Conservation (phyloP, 2,888 invertebrate species). For the Nomada ferruginata region DNA sequence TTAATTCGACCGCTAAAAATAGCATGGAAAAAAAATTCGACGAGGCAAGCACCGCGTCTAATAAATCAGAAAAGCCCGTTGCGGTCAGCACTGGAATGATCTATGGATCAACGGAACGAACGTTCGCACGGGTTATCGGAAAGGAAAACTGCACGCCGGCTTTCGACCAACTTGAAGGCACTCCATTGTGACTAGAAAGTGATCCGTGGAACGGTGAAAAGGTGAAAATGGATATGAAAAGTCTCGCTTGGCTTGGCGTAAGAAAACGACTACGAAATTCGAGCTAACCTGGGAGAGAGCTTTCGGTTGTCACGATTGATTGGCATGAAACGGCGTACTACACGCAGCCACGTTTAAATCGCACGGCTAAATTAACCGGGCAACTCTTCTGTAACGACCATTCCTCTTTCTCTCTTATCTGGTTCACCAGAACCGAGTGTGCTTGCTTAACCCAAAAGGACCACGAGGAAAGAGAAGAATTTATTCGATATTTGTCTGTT, state of each 20-base stretch:
- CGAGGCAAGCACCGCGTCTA: too few relatives aligned
- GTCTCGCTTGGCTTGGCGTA: conserved; percentile 51
- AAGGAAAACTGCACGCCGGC: conserved; percentile 22
- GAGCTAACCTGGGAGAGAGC: conserved; percentile 38
- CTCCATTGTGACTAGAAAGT: conserved; percentile 67
- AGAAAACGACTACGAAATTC: conserved; percentile 60
- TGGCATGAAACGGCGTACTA: conserved; percentile 11
- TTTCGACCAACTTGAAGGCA: conserved; percentile 2
- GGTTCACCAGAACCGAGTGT: neutral
- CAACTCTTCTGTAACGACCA: conserved; percentile 26
- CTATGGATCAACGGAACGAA: conserved; percentile 3
- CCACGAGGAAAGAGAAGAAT: neutral
- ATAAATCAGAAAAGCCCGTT: neutral
- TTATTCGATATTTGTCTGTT: neutral
- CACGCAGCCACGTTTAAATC: conserved; percentile 15
- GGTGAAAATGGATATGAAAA: conserved; percentile 65
- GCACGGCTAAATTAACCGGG: conserved; percentile 21
- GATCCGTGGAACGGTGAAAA: conserved; percentile 63
- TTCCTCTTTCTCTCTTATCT: conserved; percentile 4
- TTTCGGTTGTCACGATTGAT: conserved; percentile 58
- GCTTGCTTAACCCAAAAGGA: conserved; percentile 7
- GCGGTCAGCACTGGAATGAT: conserved; percentile 11
- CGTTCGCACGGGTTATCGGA: conserved; percentile 21
- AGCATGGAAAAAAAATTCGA: neutral
- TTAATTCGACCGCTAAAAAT: too few relatives aligned